Base-by-base conservation (phyloP, 2,888 invertebrate genomes). In the Lordiphosa andalusiaca region DNA sequence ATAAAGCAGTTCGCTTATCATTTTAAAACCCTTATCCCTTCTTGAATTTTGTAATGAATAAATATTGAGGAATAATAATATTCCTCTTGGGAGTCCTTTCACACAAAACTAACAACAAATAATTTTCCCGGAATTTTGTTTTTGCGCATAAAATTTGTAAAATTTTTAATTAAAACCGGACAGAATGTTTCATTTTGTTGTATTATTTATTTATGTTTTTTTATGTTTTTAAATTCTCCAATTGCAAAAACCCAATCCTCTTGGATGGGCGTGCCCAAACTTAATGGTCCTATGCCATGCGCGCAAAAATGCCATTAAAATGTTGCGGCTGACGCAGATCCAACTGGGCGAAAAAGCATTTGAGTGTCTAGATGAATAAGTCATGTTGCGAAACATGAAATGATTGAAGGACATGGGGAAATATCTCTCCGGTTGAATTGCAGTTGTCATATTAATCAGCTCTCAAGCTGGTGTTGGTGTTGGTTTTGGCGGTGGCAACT, bases 361-460 rank as follows among this genome's bases (percentile, higher is more conserved):
- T 59, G 58, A 64, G 62, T 65, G 70, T 63, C 62, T 60, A 51
- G 48, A 60, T 78, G 59, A 78, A 82, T 77, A 78, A 75, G 71
- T 78, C 51, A 75, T 82, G 25, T 25, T 7, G 7, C 6, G 72
- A 56, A 72, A 72, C 72, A 74, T 68, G 68, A 44, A 74, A 70
- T 69, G 74, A 77, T 63, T 63, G 62, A 63, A 47, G 62, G 63
- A 37, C 40, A 46, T 36, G 19, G 19, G 19, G 19, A 19, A 3
- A 19, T 2, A 19, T 19, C 33, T 50, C 33, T 10, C 7, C 7
- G 25, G 5, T 12, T 10, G 19, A 19, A 13, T 39, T 7, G 44
- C 30, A 13, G 35, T 44, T 44, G 33, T 33, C 44, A 33, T 33
- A 44, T 44, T 44, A 44, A 44, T 33, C 44, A 44, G 30, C 9